A percentile compares a stretch with the other conserved stretches of the same genome.
Conservation (phyloP, 2,113 vertebrate species). For the Cavia porcellus region DNA sequence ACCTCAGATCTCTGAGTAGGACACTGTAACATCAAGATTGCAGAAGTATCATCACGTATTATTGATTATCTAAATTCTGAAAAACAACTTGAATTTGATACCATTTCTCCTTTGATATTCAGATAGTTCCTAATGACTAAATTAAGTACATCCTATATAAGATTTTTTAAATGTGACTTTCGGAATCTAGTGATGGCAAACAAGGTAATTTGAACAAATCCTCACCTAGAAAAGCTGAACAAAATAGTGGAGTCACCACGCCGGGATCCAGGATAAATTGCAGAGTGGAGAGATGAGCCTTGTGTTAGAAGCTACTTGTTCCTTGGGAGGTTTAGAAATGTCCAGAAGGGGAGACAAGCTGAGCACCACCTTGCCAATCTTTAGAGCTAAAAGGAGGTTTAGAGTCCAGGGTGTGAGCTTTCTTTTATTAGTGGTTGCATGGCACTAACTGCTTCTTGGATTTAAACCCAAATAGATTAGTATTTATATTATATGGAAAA, state of each 20-base stretch:
- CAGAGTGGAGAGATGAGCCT: neutral
- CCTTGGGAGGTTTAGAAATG: neutral
- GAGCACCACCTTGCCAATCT: no score
- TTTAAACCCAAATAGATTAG: slow-evolving; percentile 9
- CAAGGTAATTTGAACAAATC: neutral
- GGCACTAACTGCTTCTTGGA: neutral
- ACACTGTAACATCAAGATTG: neutral
- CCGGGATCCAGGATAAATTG: neutral
- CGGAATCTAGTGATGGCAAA: neutral
- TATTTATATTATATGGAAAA: slow-evolving; percentile 42
- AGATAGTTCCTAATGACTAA: slow-evolving; percentile 15
- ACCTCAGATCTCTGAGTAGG: slow-evolving; percentile 51
- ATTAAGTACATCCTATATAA: neutral
- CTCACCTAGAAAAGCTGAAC: neutral
- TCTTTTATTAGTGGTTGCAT: neutral
- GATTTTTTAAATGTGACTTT: neutral
- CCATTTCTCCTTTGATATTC: slow-evolving; percentile 22
- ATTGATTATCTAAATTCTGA: neutral
- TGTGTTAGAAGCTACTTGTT: neutral
- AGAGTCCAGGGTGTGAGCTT: neutral
- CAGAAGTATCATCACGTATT: slow-evolving; percentile 24
- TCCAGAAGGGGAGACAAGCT: neutral
- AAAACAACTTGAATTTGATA: slow-evolving; percentile 48
- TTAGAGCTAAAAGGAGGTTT: neutral
- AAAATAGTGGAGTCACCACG: neutral